Evolutionary conservation across 2,113 vertebrate species (phyloP).

Genomic region (Erythrolamprus reginae): DNA sequence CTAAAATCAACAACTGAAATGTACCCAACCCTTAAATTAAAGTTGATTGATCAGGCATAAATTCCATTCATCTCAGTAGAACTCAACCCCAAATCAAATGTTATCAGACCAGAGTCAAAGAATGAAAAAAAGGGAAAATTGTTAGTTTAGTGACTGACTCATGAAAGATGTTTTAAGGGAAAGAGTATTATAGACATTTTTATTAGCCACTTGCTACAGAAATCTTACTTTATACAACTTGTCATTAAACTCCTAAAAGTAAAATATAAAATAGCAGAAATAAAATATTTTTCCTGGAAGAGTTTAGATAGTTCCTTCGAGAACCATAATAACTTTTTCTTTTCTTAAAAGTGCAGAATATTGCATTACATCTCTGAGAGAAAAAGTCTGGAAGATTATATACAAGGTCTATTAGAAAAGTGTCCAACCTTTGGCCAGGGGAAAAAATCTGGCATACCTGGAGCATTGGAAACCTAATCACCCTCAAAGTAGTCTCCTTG

Average conservation of each 20-base stretch:
- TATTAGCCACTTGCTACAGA: slow-evolving; percentile 11
- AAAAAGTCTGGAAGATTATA: background rate
- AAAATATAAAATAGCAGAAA: slow-evolving; percentile 2
- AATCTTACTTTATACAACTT: slow-evolving; percentile 4
- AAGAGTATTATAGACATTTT: background rate
- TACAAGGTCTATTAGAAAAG: no score
- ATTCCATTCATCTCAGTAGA: background rate
- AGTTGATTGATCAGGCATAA: background rate
- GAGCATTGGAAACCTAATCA: no score
- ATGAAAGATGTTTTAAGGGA: slow-evolving; percentile 1
- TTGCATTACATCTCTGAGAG: background rate
- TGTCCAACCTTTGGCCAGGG: no score
- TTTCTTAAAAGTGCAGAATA: slow-evolving; percentile 1
- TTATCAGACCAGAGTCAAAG: background rate
- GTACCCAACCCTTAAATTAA: background rate
- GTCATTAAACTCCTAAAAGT: slow-evolving; percentile 14
- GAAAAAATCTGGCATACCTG: no score
- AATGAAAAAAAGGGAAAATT: background rate
- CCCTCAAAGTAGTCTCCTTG: no score
- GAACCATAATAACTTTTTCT: background rate
- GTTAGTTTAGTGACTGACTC: slow-evolving; percentile 2
- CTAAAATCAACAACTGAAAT: background rate
- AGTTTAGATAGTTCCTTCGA: slow-evolving; percentile 3
- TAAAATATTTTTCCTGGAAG: slow-evolving; percentile 18
- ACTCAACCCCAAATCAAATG: background rate